A percentile compares a stretch with the other conserved stretches of the same genome.
Evolutionary conservation across 2,888 invertebrate species (phyloP).

Genomic region (Geophilus truncorum): DNA sequence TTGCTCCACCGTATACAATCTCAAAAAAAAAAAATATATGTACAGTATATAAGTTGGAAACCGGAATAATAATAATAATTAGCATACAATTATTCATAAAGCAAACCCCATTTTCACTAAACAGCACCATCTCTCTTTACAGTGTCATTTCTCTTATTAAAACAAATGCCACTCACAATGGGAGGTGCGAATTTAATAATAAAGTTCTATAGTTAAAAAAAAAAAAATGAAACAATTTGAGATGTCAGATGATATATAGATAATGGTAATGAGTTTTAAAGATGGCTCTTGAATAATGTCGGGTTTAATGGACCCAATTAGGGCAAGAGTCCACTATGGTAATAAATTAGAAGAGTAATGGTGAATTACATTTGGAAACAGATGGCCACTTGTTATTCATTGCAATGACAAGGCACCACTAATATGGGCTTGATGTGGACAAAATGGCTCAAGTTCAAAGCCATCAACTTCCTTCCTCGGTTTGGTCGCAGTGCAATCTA

Average conservation of each 20-base stretch:
- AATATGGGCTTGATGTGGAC: background rate
- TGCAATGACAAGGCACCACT: background rate
- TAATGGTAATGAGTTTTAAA: constrained; percentile 12
- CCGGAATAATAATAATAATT: background rate
- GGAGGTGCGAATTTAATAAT: background rate
- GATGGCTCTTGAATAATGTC: background rate
- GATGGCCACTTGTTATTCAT: constrained; percentile 24
- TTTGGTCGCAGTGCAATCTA: background rate
- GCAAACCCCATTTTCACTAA: background rate
- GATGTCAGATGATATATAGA: background rate
- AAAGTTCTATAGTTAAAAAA: background rate
- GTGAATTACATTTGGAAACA: constrained; percentile 5
- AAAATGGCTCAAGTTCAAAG: background rate
- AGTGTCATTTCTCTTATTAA: background rate
- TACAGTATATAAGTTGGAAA: too few species aligned
- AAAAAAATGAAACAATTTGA: background rate
- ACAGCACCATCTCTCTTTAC: background rate
- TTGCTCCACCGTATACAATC: background rate
- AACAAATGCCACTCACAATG: background rate
- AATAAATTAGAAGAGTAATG: constrained; percentile 12
- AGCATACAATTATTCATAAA: background rate
- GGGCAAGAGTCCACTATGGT: background rate
- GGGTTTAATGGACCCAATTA: constrained; percentile 20
- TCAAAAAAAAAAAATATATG: background rate
- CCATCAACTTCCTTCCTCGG: background rate